These are phyloP conservation scores for Eretmochelys imbricata DNA, from an alignment of 2,113 vertebrate species.

Conservation along the genomic window DNA sequence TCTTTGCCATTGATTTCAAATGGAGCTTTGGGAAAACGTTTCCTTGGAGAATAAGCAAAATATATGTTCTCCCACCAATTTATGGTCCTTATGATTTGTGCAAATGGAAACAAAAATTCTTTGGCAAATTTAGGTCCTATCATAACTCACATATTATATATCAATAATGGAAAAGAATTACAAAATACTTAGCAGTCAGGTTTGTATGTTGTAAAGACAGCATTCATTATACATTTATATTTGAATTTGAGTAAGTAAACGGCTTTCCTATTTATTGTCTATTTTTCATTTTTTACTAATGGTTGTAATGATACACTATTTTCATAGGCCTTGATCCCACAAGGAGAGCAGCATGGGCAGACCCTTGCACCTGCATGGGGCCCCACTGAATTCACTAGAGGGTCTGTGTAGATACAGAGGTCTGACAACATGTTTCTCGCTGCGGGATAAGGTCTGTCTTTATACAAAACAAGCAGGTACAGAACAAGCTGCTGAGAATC, in stretches of 20 bases:
- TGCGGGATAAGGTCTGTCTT: not conserved
- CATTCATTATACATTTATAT: rapidly evolving
- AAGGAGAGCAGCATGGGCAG: not conserved
- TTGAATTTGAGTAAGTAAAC: not conserved
- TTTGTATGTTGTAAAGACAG: not conserved
- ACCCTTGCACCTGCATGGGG: not conserved
- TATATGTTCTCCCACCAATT: not conserved
- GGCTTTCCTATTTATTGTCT: not conserved
- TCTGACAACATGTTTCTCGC: not conserved
- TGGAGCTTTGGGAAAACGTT: conserved; percentile 13
- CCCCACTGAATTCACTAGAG: not conserved
- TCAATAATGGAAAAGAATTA: not conserved
- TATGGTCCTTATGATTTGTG: conserved; percentile 3
- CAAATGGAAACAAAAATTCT: conserved; percentile 51
- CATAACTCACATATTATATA: conserved; percentile 3
- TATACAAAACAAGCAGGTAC: not conserved
- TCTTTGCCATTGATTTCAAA: not conserved
- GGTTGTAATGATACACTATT: not conserved
- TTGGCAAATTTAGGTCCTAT: conserved; percentile 24
- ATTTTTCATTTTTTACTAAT: not conserved
- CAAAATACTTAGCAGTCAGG: not conserved
- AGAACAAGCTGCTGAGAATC: not conserved
- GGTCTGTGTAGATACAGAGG: not conserved
- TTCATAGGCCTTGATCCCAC: not conserved
- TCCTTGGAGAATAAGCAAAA: not conserved